Evolutionary conservation across 1,140 invertebrate genomes (phyloP).

Genomic region (Batillaria attramentaria): DNA sequence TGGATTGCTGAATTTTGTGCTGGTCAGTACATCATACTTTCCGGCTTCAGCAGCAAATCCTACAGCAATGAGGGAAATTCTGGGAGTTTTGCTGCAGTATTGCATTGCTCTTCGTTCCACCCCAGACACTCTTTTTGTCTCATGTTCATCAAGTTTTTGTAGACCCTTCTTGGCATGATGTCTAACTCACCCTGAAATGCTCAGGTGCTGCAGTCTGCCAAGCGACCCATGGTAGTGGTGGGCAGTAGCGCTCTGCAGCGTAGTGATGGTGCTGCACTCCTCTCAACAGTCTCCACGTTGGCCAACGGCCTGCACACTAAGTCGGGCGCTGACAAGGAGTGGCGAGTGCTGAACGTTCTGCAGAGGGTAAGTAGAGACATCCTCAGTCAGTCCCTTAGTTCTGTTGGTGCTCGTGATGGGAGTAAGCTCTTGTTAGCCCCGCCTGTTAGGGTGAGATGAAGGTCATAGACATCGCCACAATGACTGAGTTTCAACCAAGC

Average conservation of each 20-base stretch:
- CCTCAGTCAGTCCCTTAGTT: too few relatives aligned
- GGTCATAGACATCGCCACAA: too few relatives aligned
- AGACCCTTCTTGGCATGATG: neutral
- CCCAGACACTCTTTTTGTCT: neutral
- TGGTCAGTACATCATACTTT: too few relatives aligned
- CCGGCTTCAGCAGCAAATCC: too few relatives aligned
- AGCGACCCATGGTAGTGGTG: constrained; percentile 92
- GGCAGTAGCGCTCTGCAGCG: constrained; percentile 88
- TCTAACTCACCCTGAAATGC: neutral
- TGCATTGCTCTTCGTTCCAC: neutral
- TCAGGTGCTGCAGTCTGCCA: constrained; percentile 82
- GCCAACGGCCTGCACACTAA: constrained; percentile 55
- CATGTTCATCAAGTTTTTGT: neutral
- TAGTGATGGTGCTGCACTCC: constrained; percentile 81
- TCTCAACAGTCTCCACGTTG: constrained; percentile 53
- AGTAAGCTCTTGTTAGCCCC: too few relatives aligned
- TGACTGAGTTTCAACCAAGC: too few relatives aligned
- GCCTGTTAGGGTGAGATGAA: too few relatives aligned
- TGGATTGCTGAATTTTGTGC: too few relatives aligned
- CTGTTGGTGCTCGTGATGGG: too few relatives aligned
- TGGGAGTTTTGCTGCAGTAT: too few relatives aligned
- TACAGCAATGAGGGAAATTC: too few relatives aligned
- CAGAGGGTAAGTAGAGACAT: constrained; percentile 85
- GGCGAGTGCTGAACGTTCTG: constrained; percentile 91
- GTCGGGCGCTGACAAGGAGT: constrained; percentile 70